Evolutionary conservation across 2,888 invertebrate genomes (phyloP).

Genomic region (Celastrina argiolus): DNA sequence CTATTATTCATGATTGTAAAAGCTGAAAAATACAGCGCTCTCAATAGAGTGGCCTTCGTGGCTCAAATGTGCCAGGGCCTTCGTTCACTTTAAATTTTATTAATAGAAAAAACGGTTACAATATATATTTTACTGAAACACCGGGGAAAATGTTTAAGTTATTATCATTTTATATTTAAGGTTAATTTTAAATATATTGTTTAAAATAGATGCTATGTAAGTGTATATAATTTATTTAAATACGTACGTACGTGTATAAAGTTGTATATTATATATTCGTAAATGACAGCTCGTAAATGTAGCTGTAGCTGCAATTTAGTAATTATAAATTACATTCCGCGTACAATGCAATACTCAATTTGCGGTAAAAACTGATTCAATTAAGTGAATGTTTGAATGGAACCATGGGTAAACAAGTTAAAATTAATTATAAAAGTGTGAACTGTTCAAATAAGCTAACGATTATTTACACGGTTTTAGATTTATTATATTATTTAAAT

Average conservation of each 20-base stretch:
- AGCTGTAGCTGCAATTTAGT: background rate
- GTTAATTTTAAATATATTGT: background rate
- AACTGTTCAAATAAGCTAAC: background rate
- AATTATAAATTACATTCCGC: background rate
- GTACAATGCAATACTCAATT: background rate
- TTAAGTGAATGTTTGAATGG: constrained; percentile 15
- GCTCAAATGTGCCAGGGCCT: background rate
- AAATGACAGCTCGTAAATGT: too few relatives aligned
- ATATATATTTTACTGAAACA: background rate
- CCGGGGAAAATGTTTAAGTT: too few relatives aligned
- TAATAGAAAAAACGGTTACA: background rate
- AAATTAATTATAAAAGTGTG: background rate
- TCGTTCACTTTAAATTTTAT: background rate
- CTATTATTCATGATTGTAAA: too few relatives aligned
- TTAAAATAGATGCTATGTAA: too few relatives aligned
- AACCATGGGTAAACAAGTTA: constrained; percentile 7
- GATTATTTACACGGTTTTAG: background rate
- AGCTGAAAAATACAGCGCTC: background rate
- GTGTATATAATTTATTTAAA: too few relatives aligned
- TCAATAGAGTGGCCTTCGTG: background rate
- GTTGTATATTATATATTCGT: too few relatives aligned
- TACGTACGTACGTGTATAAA: too few relatives aligned
- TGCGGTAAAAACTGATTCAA: constrained; percentile 18
- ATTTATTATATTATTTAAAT: background rate
- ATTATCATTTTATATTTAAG: background rate